Percentiles rank a stretch among this genome's conserved stretches.
Conservation (phyloP, 1,140 invertebrate species). For the Ooceraea biroi region DNA sequence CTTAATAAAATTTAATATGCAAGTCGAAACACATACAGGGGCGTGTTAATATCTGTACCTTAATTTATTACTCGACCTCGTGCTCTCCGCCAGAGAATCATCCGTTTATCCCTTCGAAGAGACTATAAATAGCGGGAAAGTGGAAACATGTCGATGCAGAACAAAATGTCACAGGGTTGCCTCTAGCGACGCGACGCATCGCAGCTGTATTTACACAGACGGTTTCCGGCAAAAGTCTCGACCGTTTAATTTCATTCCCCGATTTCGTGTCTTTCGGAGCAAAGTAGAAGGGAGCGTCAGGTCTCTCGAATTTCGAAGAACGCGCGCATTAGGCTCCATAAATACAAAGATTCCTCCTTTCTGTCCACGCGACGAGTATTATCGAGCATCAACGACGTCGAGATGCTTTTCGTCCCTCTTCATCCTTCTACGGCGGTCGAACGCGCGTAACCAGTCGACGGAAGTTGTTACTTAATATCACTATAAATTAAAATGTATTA, state of each 20-base stretch:
- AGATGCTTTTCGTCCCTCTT: neutral
- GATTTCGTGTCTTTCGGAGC: slow-evolving; percentile 46
- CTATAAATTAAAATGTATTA: slow-evolving; percentile 76
- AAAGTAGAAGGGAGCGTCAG: slow-evolving; percentile 40
- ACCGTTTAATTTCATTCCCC: slow-evolving; percentile 68
- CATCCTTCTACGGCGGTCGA: slow-evolving; percentile 15
- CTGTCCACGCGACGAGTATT: neutral
- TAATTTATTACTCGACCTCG: no score
- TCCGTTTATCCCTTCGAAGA: slow-evolving; percentile 42
- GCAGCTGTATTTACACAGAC: slow-evolving; percentile 75
- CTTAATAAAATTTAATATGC: no score
- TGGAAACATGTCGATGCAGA: slow-evolving; percentile 57
- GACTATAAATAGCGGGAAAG: slow-evolving; percentile 60
- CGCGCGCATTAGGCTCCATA: slow-evolving; percentile 13
- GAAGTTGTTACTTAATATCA: slow-evolving; percentile 73
- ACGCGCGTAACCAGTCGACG: slow-evolving; percentile 3
- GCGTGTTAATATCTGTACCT: no score
- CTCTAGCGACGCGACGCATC: slow-evolving; percentile 53
- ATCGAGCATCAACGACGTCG: neutral
- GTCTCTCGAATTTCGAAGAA: slow-evolving; percentile 4
- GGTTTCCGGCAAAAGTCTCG: slow-evolving; percentile 62
- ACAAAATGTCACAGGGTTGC: slow-evolving; percentile 60
- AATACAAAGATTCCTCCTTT: slow-evolving; percentile 28
- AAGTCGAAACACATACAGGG: no score
- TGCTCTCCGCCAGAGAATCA: neutral